phyloP scores from a whole-genome alignment of 2,113 vertebrate species.

The Todiramphus chloris region DNA sequence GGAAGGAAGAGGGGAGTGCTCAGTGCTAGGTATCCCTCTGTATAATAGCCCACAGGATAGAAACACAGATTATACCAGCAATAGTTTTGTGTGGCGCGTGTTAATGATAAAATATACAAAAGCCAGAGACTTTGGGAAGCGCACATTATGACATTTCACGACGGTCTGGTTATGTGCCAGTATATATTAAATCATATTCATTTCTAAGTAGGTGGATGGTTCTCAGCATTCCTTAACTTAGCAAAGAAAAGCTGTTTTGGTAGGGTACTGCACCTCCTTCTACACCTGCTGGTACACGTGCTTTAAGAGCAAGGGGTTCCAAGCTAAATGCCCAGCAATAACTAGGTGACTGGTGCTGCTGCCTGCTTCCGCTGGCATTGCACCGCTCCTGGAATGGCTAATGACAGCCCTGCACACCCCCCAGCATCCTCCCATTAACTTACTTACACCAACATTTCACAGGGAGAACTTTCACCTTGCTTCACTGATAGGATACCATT shows the following conservation, averaged over 20 bases:
- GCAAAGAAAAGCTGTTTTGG: background rate
- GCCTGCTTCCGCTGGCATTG: background rate
- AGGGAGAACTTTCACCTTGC: background rate
- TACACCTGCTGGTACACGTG: rapidly evolving
- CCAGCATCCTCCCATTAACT: background rate
- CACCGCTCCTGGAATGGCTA: background rate
- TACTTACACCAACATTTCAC: background rate
- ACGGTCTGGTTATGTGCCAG: background rate
- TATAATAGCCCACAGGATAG: background rate
- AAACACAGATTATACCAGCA: background rate
- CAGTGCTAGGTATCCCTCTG: background rate
- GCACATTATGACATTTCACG: background rate
- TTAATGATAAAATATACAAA: background rate
- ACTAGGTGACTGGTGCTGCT: background rate
- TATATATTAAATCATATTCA: background rate
- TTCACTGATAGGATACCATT: background rate
- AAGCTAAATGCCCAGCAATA: background rate
- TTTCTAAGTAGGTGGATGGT: background rate
- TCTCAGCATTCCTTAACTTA: background rate
- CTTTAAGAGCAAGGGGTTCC: background rate
- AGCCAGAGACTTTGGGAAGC: background rate
- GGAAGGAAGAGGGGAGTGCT: background rate
- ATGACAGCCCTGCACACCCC: background rate
- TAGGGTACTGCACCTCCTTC: background rate
- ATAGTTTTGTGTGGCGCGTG: background rate